These are phyloP conservation scores for Chloroceryle inda DNA, from an alignment of 2,797 vertebrate genomes.

Conservation along the genomic window DNA sequence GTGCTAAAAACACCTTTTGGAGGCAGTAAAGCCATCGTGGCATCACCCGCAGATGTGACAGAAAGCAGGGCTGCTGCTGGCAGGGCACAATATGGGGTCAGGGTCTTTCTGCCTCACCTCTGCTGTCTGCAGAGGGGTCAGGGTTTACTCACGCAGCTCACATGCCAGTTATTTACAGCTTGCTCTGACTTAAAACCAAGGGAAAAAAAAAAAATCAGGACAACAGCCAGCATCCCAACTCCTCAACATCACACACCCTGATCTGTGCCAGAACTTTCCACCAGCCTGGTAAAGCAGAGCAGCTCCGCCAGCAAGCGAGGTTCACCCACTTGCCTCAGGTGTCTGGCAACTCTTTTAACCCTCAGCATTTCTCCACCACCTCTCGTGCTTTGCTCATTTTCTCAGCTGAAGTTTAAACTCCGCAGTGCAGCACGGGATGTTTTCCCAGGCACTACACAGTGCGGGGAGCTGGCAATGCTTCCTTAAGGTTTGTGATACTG, in stretches of 20 bases:
- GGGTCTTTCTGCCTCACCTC: not conserved
- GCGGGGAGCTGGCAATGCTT: not conserved
- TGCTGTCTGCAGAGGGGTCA: not conserved
- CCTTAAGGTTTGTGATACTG: not conserved
- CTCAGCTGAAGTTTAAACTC: not conserved
- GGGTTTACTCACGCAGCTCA: not conserved
- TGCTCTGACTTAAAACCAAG: not conserved
- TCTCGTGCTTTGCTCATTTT: not conserved
- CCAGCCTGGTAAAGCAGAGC: not conserved
- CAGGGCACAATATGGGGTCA: not conserved
- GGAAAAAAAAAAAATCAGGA: not conserved
- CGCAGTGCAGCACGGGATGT: not conserved
- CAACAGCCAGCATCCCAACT: not conserved
- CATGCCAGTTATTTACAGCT: not conserved
- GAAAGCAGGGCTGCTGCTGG: not conserved
- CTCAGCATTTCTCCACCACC: not conserved
- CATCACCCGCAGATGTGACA: not conserved
- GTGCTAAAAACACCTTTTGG: not conserved
- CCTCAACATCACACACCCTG: fast-evolving
- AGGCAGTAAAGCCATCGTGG: not conserved
- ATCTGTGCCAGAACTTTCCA: not conserved
- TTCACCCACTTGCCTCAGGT: not conserved
- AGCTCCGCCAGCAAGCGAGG: not conserved
- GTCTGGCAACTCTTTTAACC: not conserved
- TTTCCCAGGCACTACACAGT: not conserved